Conservation (phyloP, 2,888 invertebrate genomes). For the Tachina grossa region DNA sequence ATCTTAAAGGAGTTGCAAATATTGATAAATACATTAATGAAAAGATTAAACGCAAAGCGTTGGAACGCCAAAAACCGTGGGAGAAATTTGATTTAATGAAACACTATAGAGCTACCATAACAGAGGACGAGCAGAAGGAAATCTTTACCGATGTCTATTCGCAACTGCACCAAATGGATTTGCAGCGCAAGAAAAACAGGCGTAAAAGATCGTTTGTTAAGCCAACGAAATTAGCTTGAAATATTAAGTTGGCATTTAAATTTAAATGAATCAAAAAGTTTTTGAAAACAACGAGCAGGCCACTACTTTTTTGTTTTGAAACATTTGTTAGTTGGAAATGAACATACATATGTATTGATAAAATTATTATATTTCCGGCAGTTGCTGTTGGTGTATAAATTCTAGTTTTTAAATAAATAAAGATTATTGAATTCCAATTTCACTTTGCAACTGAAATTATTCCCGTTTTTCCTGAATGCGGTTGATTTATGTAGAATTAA, state of each 20-base stretch:
- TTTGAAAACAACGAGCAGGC: not conserved
- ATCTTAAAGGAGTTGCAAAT: conserved; percentile 89
- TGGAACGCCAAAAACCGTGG: conserved; percentile 88
- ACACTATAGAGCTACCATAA: conserved; percentile 93
- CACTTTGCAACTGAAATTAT: too few species aligned
- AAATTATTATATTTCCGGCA: too few species aligned
- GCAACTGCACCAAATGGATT: conserved; percentile 88
- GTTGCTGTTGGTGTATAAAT: too few species aligned
- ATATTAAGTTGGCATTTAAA: not conserved
- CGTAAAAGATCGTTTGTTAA: conserved; percentile 86
- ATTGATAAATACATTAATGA: conserved; percentile 85
- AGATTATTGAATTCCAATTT: too few species aligned
- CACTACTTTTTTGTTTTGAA: too few species aligned
- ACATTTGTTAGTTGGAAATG: too few species aligned
- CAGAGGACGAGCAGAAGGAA: conserved; percentile 93
- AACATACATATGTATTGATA: too few species aligned
- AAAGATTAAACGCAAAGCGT: conserved; percentile 84
- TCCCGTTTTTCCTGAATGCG: too few species aligned
- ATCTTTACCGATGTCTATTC: conserved; percentile 93
- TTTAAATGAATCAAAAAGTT: not conserved
- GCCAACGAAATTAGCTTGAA: conserved; percentile 84
- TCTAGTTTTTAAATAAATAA: too few species aligned
- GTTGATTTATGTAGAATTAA: too few species aligned
- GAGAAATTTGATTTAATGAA: conserved; percentile 97
- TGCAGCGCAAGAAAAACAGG: conserved; percentile 86